These are phyloP conservation scores for Epicampocera succincta DNA, from an alignment of 2,888 invertebrate species.

Conservation along the genomic window DNA sequence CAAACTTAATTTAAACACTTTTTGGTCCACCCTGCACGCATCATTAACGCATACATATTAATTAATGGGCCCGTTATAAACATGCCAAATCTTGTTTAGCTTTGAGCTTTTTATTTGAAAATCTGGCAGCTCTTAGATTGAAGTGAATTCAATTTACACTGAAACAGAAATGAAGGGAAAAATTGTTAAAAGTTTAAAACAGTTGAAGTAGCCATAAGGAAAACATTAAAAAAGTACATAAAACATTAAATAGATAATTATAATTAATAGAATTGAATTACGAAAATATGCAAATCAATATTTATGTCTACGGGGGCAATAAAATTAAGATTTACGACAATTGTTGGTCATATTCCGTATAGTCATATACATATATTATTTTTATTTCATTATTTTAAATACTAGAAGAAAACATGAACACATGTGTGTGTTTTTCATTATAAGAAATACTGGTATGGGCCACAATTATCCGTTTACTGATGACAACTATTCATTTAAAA, in stretches of 20 bases:
- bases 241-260: slow-evolving; percentile 42
- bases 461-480: slow-evolving; percentile 29
- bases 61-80: neutral
- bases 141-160: slow-evolving; percentile 49
- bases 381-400: slow-evolving; percentile 36
- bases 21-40: too few species aligned
- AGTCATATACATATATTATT: slow-evolving; percentile 24
- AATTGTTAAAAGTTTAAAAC: slow-evolving; percentile 1
- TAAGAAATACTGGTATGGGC: slow-evolving; percentile 19
- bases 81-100: neutral
- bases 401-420: neutral
- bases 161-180: slow-evolving; percentile 44
- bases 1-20: too few species aligned
- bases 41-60: too few species aligned
- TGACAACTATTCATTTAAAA: slow-evolving; percentile 19
- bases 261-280: slow-evolving; percentile 62
- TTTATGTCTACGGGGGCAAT: slow-evolving; percentile 61
- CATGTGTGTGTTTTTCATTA: slow-evolving; percentile 40
- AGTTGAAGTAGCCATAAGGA: slow-evolving; percentile 33
- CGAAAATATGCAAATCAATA: slow-evolving; percentile 63
- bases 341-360: slow-evolving; percentile 54
- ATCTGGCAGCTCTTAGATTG: slow-evolving; percentile 45
- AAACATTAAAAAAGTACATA: slow-evolving; percentile 25
- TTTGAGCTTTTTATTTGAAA: slow-evolving; percentile 9
- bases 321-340: slow-evolving; percentile 65